phyloP scores from a whole-genome alignment of 2,888 invertebrate genomes.

The Leuctra nigra region DNA sequence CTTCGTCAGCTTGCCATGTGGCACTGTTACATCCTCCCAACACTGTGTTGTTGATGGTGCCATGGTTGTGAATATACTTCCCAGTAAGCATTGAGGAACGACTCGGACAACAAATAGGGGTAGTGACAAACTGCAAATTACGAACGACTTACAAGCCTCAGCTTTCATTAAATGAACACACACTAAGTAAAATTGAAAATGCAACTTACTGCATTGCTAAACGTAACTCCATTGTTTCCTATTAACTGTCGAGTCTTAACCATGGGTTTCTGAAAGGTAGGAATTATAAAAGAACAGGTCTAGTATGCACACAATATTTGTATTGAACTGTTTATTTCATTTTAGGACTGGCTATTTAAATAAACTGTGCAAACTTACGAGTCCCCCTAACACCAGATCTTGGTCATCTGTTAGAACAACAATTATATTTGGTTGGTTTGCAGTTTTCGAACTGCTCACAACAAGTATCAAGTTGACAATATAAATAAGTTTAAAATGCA shows the following conservation, averaged over 20 bases:
- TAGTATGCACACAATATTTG: not conserved
- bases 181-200: too few relatives aligned
- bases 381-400: conserved; percentile 67
- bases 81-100: conserved; percentile 83
- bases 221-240: conserved; percentile 57
- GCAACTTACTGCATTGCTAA: conserved; percentile 64
- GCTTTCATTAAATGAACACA: too few relatives aligned
- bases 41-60: conserved; percentile 68
- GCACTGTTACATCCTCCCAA: conserved; percentile 68
- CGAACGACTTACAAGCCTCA: too few relatives aligned
- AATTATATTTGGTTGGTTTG: conserved; percentile 72
- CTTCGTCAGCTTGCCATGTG: conserved; percentile 58
- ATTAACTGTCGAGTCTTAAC: conserved; percentile 54
- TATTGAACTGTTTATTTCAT: not conserved
- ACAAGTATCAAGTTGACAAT: not conserved
- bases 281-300: conserved; percentile 30
- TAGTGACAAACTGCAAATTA: conserved; percentile 63
- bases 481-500: not conserved
- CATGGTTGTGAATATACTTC: conserved; percentile 75
- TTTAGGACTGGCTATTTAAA: not conserved
- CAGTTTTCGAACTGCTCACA: too few relatives aligned
- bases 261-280: conserved; percentile 57
- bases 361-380: conserved; percentile 48
- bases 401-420: conserved; percentile 81
- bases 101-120: conserved; percentile 86